Conservation (phyloP, 2,888 invertebrate species). For the Galerucella nymphaeae region DNA sequence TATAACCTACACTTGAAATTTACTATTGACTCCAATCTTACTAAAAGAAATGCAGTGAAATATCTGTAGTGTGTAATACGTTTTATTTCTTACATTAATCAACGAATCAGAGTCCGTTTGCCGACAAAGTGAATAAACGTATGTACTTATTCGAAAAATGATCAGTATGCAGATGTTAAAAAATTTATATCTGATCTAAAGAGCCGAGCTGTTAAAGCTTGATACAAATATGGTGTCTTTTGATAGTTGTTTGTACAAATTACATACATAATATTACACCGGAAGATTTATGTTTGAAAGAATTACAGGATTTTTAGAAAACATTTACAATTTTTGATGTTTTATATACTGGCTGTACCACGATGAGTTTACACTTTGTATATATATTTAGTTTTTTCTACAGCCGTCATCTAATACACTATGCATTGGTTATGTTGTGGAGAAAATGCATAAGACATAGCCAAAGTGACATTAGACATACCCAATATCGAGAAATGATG, state of each 20-base stretch:
- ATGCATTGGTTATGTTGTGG: no score
- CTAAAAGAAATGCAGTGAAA: neutral
- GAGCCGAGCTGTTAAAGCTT: constrained; percentile 3
- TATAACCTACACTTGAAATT: neutral
- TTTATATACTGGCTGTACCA: neutral
- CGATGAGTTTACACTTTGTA: no score
- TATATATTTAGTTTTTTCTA: no score
- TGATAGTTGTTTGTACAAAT: neutral
- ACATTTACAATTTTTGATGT: neutral
- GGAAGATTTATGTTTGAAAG: neutral
- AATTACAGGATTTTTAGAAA: neutral
- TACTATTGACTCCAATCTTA: neutral
- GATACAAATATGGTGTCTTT: constrained; percentile 5
- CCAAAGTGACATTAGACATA: no score
- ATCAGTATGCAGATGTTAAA: neutral
- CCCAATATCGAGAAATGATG: no score
- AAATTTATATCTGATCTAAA: constrained; percentile 16
- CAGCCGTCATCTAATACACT: no score
- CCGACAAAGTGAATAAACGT: constrained; percentile 6
- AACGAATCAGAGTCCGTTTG: neutral
- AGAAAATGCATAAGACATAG: no score
- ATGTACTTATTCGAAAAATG: constrained; percentile 3
- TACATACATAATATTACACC: neutral
- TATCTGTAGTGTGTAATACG: neutral
- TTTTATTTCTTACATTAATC: constrained; percentile 7